phyloP scores from a whole-genome alignment of 2,113 vertebrate genomes.

The Crotophaga sulcirostris region DNA sequence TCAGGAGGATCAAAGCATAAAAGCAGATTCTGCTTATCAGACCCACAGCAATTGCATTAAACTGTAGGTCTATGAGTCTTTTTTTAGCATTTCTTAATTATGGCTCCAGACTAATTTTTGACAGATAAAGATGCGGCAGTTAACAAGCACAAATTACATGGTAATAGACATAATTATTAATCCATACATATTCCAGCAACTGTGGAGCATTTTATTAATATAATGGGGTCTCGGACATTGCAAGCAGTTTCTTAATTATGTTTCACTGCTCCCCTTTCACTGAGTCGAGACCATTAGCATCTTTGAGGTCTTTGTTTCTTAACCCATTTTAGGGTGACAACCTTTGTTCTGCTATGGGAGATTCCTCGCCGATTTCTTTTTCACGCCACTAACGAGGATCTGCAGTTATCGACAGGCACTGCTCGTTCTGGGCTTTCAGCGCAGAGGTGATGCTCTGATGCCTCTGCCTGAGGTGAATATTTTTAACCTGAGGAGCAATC shows the following conservation, averaged over 20 bases:
- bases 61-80: neutral
- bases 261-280: neutral
- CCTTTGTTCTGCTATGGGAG: neutral
- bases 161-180: neutral
- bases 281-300: neutral
- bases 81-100: neutral
- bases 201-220: neutral
- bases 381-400: neutral
- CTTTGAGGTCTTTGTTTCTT: neutral
- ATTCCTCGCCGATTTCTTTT: neutral
- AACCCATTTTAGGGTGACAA: neutral
- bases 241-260: neutral
- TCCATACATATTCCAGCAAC: neutral
- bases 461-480: neutral
- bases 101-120: neutral
- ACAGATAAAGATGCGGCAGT: neutral
- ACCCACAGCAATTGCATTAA: neutral
- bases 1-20: neutral
- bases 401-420: neutral
- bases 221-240: neutral
- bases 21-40: neutral
- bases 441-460: neutral
- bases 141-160: neutral
- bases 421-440: neutral
- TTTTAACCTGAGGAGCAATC: neutral